Evolutionary conservation across 1,140 invertebrate genomes (phyloP), one percentile per base, ranked within the genome.

Genomic region (Drosophila prosaltans): DNA sequence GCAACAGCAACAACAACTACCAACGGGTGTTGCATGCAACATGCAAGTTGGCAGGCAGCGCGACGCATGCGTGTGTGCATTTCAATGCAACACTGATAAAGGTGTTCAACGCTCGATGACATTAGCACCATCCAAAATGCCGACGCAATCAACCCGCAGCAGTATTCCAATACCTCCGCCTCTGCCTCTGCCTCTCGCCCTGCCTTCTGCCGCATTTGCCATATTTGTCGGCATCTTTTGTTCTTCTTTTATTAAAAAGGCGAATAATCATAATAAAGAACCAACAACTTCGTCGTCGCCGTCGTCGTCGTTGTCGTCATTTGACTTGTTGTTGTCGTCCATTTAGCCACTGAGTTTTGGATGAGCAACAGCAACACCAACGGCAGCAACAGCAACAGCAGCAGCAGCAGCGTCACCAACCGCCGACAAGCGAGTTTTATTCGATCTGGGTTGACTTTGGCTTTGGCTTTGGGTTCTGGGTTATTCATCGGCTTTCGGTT

Each of bases 51-150:
- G 69, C 43, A 62, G 69, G 66, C 78, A 45, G 65, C 65, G 63
- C 32, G 6, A 68, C 74, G 82, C 88, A 82, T 90, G 86, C 83
- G 82, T 88, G 82, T 90, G 82, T 90, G 88, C 83, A 88, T 88
- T 88, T 88, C 83, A 88, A 88, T 88, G 86, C 86, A 90, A 90
- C 86, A 90, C 86, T 91, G 89, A 90, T 84, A 90, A 91, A 91
- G 90, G 90, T 91, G 90, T 91, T 91, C 83, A 88, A 88, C 86
- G 89, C 85, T 86, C 90, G 82, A 89, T 89, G 90, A 91, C 90
- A 91, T 91, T 91, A 91, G 90, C 90, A 91, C 90, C 90, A 88
- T 65, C 80, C 74, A 81, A 89, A 89, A 51, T 51, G 45, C 45
- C 81, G 81, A 74, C 81, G 84, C 76, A 88, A 81, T 76, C 78